Evolutionary conservation across 2,888 invertebrate species (phyloP).

Genomic region (Ormyrus labotus): DNA sequence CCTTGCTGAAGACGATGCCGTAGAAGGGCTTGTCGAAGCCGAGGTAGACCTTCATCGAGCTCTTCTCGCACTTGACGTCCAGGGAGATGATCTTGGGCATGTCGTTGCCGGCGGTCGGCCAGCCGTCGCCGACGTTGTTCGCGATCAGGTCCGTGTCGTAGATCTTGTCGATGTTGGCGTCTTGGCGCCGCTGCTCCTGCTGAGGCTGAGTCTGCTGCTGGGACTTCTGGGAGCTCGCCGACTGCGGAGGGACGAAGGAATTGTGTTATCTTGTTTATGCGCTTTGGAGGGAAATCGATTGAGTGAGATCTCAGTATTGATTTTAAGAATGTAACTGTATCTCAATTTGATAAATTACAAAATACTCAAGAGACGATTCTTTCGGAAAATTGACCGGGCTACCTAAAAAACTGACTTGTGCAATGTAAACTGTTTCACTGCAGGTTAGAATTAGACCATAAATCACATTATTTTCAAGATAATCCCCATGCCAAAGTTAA

Average conservation of each 20-base stretch:
- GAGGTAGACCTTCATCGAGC: slow-evolving; percentile 94
- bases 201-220: slow-evolving; percentile 2
- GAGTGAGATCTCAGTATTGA: too few relatives aligned
- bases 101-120: slow-evolving; percentile 89
- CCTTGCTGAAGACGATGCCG: slow-evolving; percentile 96
- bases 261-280: background rate
- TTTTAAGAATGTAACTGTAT: too few relatives aligned
- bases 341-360: too few relatives aligned
- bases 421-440: too few relatives aligned
- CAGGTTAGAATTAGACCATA: too few relatives aligned
- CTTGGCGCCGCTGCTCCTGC: slow-evolving; percentile 43
- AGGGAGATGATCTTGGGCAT: slow-evolving; percentile 95
- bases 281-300: too few relatives aligned
- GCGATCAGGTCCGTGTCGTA: slow-evolving; percentile 53
- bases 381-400: too few relatives aligned
- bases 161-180: slow-evolving; percentile 55
- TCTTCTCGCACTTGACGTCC: slow-evolving; percentile 96
- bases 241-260: background rate
- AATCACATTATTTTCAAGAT: too few relatives aligned
- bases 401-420: too few relatives aligned
- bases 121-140: slow-evolving; percentile 81
- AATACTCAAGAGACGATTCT: too few relatives aligned
- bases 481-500: too few relatives aligned
- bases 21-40: slow-evolving; percentile 96
- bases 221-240: slow-evolving; percentile 4